Base-by-base conservation (phyloP, 2,888 invertebrate genomes). In the Uropetala carovei region DNA sequence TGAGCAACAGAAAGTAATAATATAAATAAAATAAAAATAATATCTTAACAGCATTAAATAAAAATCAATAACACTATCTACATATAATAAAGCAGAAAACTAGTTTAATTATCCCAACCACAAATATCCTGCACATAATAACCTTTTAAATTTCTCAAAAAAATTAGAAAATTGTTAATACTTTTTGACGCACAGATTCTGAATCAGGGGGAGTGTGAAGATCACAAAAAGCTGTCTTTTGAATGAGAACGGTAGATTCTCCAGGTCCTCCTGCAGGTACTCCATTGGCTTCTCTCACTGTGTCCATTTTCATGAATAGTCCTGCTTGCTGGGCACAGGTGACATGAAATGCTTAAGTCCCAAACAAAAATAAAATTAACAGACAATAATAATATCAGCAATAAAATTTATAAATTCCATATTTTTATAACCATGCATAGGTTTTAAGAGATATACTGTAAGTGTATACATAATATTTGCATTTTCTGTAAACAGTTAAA, bases 251-350 rank as follows among this genome's bases (percentile, higher is more conserved):
- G 0, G 98, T 97, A 96, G 92, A 96, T 96, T 91, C 97, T 96
- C 94, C 97, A 96, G 92, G 96, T 94, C 59, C 93, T 92, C 93
- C 13, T 95, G 94, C 0, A 95, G 10, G 96, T 96, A 93, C 91
- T 13, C 94, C 94, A 22, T 93, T 94, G 8, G 94, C 94, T 92
- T 96, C 96, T 94, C 97, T 96, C 0, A 99, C 98, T 0, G 99
- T 99, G 94, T 99, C 98, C 97, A 99, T 99, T 94, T 98, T 98
- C 99, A 99, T 99, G 94, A 98, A 98, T 0, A 99, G 96, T 0
- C 97, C 98, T 56, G 99, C 99, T 94, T 98, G 98, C 95, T 99
- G 99, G 0, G 99, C 99, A 95, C 99, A 99, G 0, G 99, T 99
- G 5, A 99, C 99, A 95, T 99, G 99, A 95, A 99, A 99, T 0